Evolutionary conservation across 2,113 vertebrate genomes (phyloP), one percentile per base, ranked within the genome.

Genomic region (Antigone vipio): DNA sequence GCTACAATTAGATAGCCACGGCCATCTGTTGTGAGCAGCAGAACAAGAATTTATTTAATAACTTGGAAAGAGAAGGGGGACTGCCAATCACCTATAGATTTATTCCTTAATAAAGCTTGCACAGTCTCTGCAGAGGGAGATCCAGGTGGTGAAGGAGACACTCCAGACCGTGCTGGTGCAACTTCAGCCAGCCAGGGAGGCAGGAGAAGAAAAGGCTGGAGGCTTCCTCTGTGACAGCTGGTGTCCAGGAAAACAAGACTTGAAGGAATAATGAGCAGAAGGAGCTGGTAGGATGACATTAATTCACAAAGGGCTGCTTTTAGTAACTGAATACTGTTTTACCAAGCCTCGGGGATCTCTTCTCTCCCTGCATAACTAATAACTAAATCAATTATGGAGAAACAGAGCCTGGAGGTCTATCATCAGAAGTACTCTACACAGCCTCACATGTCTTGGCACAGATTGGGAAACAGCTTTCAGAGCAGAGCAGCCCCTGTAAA

Each of bases 91-190:
- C 95, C 97, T 98, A 98, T 96, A n/a, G 84, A 84, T 93, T 88
- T 97, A 92, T 96, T 98, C 98, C 98, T 99, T 99, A 98, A 99
- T 98, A 92, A 94, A 34, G 52, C 27, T 82, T 53, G 81, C 98
- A 99, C 98, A 98, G 97, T 98, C 98, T 93, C 97, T 99, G 80
- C 98, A 98, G 93, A 98, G 97, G 85, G 98, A 99, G 97, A 99
- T 99, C 84, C 98, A 98, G 98, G 98, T 98, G 97, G 98, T 98
- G 96, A 98, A 98, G 97, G 98, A 97, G 78, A 97, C 97, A 12
- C 98, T 98, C 79, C 98, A 98, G 97, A 97, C 97, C 75, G 23
- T 98, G 98, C 88, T 98, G 93, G 89, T 97, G 92, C 98, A 98
- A 82, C 98, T 99, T 67, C 99, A 99, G 96, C 98, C 97, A 90